Conservation (phyloP, 2,888 invertebrate species). For the Selenia dentaria region DNA sequence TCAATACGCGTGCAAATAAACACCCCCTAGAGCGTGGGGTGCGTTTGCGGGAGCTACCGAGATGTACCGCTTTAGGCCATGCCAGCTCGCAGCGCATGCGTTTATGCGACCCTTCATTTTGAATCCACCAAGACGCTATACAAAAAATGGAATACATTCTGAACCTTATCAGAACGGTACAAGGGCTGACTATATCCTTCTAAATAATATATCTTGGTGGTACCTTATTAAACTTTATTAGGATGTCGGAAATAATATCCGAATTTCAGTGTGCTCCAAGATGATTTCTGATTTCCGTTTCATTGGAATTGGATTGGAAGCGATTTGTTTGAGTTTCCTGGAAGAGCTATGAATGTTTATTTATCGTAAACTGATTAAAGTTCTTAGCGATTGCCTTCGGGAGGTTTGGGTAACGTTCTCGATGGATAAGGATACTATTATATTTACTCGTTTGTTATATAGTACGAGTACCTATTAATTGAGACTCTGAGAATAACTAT, state of each 20-base stretch:
- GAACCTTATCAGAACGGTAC: slow-evolving; percentile 5
- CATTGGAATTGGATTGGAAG: slow-evolving; percentile 29
- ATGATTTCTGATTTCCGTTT: slow-evolving; percentile 38
- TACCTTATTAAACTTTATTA: slow-evolving; percentile 24
- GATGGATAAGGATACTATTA: too few relatives aligned
- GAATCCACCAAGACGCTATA: neutral
- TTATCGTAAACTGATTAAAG: slow-evolving; percentile 22
- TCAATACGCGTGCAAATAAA: slow-evolving; percentile 41
- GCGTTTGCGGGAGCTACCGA: slow-evolving; percentile 26
- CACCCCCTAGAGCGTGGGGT: slow-evolving; percentile 29
- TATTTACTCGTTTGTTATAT: too few relatives aligned
- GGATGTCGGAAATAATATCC: slow-evolving; percentile 34
- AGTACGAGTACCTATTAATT: too few relatives aligned
- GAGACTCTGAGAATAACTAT: neutral
- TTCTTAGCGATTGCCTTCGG: slow-evolving; percentile 10
- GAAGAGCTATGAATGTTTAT: slow-evolving; percentile 21
- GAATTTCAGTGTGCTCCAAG: slow-evolving; percentile 27
- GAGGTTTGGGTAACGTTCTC: neutral
- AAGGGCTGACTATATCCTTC: neutral
- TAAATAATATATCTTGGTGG: slow-evolving; percentile 1
- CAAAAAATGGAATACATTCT: neutral
- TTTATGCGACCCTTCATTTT: slow-evolving; percentile 36
- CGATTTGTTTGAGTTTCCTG: slow-evolving; percentile 34
- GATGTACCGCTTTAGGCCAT: slow-evolving; percentile 26
- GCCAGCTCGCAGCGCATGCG: slow-evolving; percentile 40